Percentiles rank a stretch among this genome's conserved stretches.
Conservation (phyloP, 2,113 vertebrate genomes). For the Pterocles orientalis region DNA sequence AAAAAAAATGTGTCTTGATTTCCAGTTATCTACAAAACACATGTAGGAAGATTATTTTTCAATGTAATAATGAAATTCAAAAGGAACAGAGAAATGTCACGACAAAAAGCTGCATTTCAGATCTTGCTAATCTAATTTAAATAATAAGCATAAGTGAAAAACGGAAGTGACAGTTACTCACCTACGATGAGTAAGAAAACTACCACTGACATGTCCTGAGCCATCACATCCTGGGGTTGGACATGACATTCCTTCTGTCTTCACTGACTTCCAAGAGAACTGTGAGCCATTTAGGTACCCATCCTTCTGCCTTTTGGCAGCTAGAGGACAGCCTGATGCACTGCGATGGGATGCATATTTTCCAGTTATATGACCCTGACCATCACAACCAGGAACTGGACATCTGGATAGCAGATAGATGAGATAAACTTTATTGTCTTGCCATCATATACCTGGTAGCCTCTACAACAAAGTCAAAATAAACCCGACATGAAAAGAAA, state of each 20-base stretch:
- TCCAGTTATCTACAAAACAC: background rate
- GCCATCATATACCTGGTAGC: conserved; percentile 1
- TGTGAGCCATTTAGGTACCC: conserved; percentile 96
- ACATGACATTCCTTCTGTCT: conserved; percentile 98
- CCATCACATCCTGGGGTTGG: conserved; percentile 97
- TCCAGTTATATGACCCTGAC: conserved; percentile 97
- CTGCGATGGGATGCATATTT: conserved; percentile 98
- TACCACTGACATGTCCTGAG: conserved; percentile 97
- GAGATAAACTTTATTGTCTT: conserved; percentile 51
- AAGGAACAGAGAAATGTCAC: background rate
- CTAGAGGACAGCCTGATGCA: conserved; percentile 94
- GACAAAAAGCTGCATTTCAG: background rate
- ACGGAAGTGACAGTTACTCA: conserved; percentile 62
- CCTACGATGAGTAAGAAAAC: conserved; percentile 98
- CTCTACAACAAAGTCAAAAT: conserved; percentile 29
- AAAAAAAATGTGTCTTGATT: accelerated
- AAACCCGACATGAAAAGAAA: conserved; percentile 24
- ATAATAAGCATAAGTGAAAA: background rate
- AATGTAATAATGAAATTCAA: background rate
- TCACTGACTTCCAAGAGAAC: conserved; percentile 99
- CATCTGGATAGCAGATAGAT: conserved; percentile 82
- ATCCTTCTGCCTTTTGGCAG: conserved; percentile 97
- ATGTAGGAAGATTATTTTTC: background rate
- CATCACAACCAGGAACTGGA: conserved; percentile 96
- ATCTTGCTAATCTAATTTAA: background rate